phyloP scores from a whole-genome alignment of 2,888 invertebrate species.

The Sarcophaga carnaria region DNA sequence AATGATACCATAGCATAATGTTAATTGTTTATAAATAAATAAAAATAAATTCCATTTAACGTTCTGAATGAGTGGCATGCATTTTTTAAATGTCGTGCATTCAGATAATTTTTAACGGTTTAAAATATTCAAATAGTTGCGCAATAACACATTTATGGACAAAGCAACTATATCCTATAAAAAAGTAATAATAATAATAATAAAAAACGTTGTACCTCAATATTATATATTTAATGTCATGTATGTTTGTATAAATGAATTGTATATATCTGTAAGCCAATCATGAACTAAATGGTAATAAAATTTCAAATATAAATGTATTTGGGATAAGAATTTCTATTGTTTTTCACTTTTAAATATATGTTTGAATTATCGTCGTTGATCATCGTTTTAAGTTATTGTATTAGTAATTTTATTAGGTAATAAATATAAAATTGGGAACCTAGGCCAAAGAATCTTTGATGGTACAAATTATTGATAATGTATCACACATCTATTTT shows the following conservation, averaged over 20 bases:
- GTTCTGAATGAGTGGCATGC: not conserved
- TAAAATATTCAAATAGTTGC: constrained; percentile 8
- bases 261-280: not conserved
- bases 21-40: constrained; percentile 1
- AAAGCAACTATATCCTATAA: constrained; percentile 33
- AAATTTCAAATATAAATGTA: constrained; percentile 7
- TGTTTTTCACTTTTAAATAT: too few relatives aligned
- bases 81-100: constrained; percentile 8
- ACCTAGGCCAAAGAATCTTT: too few relatives aligned
- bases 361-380: too few relatives aligned
- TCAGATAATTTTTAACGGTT: constrained; percentile 3
- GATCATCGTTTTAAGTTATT: too few relatives aligned
- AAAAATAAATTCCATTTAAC: not conserved
- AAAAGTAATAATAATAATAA: constrained; percentile 6
- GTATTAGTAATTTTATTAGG: too few relatives aligned
- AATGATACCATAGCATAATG: not conserved
- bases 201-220: constrained; percentile 41
- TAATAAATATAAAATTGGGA: too few relatives aligned
- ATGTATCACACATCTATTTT: too few relatives aligned
- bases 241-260: constrained; percentile 6
- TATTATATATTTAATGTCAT: constrained; percentile 19
- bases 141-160: not conserved
- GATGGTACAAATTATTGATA: too few relatives aligned
- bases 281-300: not conserved
- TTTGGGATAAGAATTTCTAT: too few relatives aligned